These are phyloP conservation scores for Petrocephalus sullivani DNA, from an alignment of 2,797 vertebrate species.

Conservation along the genomic window DNA sequence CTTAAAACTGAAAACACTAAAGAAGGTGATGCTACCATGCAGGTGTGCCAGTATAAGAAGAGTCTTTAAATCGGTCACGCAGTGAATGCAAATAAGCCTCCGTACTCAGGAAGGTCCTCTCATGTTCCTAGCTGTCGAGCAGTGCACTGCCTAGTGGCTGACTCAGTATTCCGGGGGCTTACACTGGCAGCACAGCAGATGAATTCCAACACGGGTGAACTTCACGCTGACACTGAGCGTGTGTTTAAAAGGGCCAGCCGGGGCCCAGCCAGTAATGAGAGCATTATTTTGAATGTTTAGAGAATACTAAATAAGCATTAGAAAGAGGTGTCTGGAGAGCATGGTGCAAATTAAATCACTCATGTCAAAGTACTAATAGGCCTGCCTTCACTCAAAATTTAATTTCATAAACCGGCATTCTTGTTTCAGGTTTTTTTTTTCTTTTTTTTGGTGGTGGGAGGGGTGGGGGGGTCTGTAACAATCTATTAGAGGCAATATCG, in stretches of 20 bases:
- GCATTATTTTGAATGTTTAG: slow-evolving; percentile 55
- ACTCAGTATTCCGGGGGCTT: slow-evolving; percentile 28
- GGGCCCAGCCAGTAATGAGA: slow-evolving; percentile 53
- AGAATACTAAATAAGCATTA: slow-evolving; percentile 58
- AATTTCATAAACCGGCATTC: slow-evolving; percentile 50
- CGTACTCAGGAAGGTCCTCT: neutral
- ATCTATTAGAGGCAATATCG: slow-evolving; percentile 64
- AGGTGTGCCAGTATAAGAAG: slow-evolving; percentile 1
- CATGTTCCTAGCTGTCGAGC: neutral
- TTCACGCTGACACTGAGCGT: slow-evolving; percentile 40
- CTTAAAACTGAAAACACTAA: neutral
- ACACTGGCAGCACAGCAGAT: slow-evolving; percentile 35
- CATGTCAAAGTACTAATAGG: slow-evolving; percentile 67
- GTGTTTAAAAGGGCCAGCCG: slow-evolving; percentile 60
- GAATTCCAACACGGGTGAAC: slow-evolving; percentile 61
- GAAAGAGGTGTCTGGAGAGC: slow-evolving; percentile 31
- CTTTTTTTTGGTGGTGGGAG: slow-evolving; percentile 21
- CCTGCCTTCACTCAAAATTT: slow-evolving; percentile 54
- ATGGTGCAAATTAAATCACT: slow-evolving; percentile 62
- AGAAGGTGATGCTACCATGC: neutral
- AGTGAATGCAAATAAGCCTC: neutral
- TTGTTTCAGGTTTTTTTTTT: slow-evolving; percentile 25
- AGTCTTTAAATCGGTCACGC: neutral
- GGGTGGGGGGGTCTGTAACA: slow-evolving; percentile 46
- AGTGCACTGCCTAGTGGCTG: neutral